phyloP scores from a whole-genome alignment of 1,140 invertebrate species.

The Caenorhabditis remanei region DNA sequence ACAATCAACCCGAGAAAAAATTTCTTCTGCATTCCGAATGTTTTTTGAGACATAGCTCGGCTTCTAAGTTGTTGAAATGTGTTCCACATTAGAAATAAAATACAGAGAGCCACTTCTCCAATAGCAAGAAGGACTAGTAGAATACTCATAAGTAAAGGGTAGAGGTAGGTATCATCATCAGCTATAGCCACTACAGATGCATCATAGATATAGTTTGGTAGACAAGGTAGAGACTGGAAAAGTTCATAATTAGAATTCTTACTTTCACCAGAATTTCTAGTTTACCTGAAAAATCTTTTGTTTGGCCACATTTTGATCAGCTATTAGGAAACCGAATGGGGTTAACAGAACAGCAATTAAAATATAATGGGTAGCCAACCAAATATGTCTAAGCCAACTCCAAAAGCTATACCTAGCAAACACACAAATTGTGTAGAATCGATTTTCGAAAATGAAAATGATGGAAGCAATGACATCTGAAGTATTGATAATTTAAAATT shows the following conservation, averaged over 20 bases:
- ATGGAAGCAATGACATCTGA: too few relatives aligned
- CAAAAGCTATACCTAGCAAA: too few relatives aligned
- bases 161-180: neutral
- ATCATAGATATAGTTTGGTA: neutral
- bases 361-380: too few relatives aligned
- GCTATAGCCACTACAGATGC: neutral
- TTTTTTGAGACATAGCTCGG: neutral
- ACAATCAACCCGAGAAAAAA: neutral
- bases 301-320: neutral
- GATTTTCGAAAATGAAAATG: too few relatives aligned
- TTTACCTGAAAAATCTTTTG: neutral
- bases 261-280: neutral
- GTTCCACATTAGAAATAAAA: neutral
- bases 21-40: neutral
- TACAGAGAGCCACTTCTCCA: neutral
- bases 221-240: neutral
- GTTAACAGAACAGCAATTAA: too few relatives aligned
- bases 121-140: neutral
- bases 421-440: too few relatives aligned
- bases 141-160: neutral
- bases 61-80: neutral
- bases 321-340: neutral
- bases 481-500: too few relatives aligned
- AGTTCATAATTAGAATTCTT: neutral
- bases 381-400: too few relatives aligned